Percentiles rank a stretch among this genome's conserved stretches.
Conservation (phyloP, 2,797 vertebrate genomes). For the Arrhamphus sclerolepis region DNA sequence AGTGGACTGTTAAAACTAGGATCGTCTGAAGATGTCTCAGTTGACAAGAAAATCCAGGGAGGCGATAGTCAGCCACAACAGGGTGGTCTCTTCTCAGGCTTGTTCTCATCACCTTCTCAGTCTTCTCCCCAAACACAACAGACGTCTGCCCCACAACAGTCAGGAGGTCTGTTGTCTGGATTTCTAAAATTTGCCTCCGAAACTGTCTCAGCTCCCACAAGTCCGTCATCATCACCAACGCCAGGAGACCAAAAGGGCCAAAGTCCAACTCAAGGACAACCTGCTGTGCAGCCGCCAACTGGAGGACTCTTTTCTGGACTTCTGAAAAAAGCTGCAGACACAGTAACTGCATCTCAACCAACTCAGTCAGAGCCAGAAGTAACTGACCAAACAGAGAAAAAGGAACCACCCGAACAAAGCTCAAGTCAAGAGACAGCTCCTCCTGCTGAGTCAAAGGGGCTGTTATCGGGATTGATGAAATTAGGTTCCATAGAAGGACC, state of each 20-base stretch:
- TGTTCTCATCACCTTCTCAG: slow-evolving; percentile 72
- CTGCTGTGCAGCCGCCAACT: slow-evolving; percentile 36
- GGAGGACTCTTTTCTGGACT: slow-evolving; percentile 78
- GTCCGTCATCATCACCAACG: slow-evolving; percentile 42
- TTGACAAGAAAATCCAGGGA: slow-evolving; percentile 56
- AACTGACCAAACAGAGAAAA: slow-evolving; percentile 28
- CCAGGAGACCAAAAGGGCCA: slow-evolving; percentile 43
- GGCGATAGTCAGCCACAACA: slow-evolving; percentile 68
- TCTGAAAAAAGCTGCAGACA: slow-evolving; percentile 76
- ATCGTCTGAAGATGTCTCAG: slow-evolving; percentile 53
- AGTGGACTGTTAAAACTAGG: slow-evolving; percentile 70
- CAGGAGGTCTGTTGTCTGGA: slow-evolving; percentile 77
- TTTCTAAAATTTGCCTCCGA: slow-evolving; percentile 84
- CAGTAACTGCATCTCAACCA: slow-evolving; percentile 60
- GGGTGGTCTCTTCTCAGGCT: slow-evolving; percentile 72
- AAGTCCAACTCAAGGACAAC: slow-evolving; percentile 42
- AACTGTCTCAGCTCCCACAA: slow-evolving; percentile 59
- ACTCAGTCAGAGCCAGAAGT: slow-evolving; percentile 33
- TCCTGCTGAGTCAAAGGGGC: slow-evolving; percentile 32
- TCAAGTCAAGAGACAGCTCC: slow-evolving; percentile 27
- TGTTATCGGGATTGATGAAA: slow-evolving; percentile 54
- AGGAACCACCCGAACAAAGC: slow-evolving; percentile 30
- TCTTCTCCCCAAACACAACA: slow-evolving; percentile 58
- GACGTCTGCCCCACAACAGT: slow-evolving; percentile 51
- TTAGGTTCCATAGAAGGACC: slow-evolving; percentile 70